Base-by-base conservation (phyloP, 2,113 vertebrate genomes). In the Tyrannus savana region DNA sequence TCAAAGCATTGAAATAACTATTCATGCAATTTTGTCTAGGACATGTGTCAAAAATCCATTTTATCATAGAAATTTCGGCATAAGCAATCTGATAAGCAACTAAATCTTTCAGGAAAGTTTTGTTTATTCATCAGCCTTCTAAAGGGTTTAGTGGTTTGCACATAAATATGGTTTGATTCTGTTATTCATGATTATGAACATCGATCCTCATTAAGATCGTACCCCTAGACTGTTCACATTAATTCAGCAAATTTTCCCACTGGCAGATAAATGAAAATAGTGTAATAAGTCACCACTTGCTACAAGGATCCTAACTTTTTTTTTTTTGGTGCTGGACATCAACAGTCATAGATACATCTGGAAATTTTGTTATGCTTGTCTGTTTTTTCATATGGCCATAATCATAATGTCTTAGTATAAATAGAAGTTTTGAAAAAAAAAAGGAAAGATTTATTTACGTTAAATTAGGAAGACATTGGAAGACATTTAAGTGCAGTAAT, bases 51-150 rank as follows among this genome's bases (percentile, higher is more conserved):
- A 12, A 27, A 37, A 28, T 47, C 16, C 50, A 31, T 46, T 85
- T 94, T 73, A 37, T 55, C 14, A 28, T 28, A 68, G 69, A 87
- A 39, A 81, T 86, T 91, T 90, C 52, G 84, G 31, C 66, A 68
- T 72, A 84, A 89, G 28, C 33, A 49, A 66, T 42, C 50, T 93
- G 72, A 78, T 73, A 87, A 95, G 76, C 86, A 85, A 88, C 52
- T 55, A 93, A 92, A 85, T 33, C 49, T 91, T 95, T 95, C 74
- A 92, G 84, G n/a, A 94, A 84, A 74, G 72, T 63, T 63, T 37
- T 59, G 53, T 87, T 96, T 95, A 88, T 78, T 67, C 50, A 89
- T 91, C 55, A 88, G 81, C 42, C 39, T 94, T 31, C 64, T 86
- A 73, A 72, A 68, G 47, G 13, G 13, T 82, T 75, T 95, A 97